Evolutionary conservation across 2,113 vertebrate species (phyloP).

Genomic region (Cryptotis parvus): DNA sequence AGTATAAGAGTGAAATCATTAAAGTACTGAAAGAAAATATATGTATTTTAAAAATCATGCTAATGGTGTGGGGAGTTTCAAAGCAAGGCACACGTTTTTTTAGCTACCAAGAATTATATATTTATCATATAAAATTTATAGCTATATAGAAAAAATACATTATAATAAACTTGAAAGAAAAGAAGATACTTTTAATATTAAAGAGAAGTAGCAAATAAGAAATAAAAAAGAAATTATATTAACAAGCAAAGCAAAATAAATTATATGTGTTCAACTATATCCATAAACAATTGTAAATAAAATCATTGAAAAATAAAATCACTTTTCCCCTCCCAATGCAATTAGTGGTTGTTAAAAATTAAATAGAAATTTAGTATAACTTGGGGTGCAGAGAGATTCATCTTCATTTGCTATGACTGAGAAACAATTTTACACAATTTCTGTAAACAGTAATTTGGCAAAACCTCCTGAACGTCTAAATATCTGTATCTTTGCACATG

Average conservation of each 20-base stretch:
- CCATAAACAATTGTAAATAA: background rate
- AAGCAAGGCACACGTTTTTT: background rate
- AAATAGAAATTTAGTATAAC: background rate
- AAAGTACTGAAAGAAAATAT: slow-evolving; percentile 5
- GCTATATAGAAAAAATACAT: background rate
- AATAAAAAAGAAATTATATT: slow-evolving; percentile 1
- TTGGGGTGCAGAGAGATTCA: too few species aligned
- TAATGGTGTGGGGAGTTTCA: background rate
- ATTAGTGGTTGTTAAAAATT: background rate
- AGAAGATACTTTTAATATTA: background rate
- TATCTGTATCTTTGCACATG: background rate
- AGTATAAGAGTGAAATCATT: background rate
- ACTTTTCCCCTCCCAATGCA: background rate
- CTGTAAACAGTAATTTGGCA: background rate
- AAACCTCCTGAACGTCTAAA: slow-evolving; percentile 5
- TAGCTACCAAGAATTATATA: background rate
- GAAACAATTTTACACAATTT: background rate
- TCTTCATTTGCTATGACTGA: background rate
- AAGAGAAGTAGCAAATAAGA: background rate
- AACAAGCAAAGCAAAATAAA: background rate
- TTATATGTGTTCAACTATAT: background rate
- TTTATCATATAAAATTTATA: background rate
- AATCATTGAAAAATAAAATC: background rate
- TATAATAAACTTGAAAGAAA: background rate
- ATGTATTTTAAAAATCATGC: background rate